Conservation (phyloP, 2,797 vertebrate genomes). For the Uromys caudimaculatus region DNA sequence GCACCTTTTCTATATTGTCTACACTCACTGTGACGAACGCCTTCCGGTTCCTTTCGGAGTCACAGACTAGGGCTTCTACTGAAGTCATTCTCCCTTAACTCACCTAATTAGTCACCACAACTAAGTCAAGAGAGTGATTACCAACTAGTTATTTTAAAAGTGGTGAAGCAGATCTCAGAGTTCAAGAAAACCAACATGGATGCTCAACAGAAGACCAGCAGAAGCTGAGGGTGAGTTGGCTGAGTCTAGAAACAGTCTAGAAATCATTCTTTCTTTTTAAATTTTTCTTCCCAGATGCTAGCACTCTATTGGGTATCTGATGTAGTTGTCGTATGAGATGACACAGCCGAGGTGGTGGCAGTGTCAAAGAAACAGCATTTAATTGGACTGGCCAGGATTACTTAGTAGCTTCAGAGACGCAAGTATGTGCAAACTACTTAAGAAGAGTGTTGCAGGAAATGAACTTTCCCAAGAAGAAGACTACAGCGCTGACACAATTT, state of each 20-base stretch:
- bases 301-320: background rate
- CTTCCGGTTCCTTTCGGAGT: constrained; percentile 55
- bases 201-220: constrained; percentile 89
- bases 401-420: background rate
- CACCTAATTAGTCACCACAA: constrained; percentile 92
- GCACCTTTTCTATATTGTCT: constrained; percentile 66
- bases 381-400: background rate
- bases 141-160: constrained; percentile 89
- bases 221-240: constrained; percentile 86
- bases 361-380: background rate
- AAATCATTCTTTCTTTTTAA: background rate
- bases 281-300: background rate
- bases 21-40: constrained; percentile 62
- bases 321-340: background rate
- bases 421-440: background rate
- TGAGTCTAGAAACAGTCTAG: background rate
- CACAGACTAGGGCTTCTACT: constrained; percentile 76
- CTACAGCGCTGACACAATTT: background rate
- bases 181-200: constrained; percentile 94
- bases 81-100: constrained; percentile 86
- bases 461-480: background rate
- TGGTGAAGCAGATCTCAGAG: constrained; percentile 91
- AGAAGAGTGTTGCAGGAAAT: background rate
- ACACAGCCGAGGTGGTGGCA: background rate
- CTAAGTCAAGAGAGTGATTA: constrained; percentile 97